Evolutionary conservation across 2,888 invertebrate species (phyloP).

Genomic region (Eupelmus urozonus): DNA sequence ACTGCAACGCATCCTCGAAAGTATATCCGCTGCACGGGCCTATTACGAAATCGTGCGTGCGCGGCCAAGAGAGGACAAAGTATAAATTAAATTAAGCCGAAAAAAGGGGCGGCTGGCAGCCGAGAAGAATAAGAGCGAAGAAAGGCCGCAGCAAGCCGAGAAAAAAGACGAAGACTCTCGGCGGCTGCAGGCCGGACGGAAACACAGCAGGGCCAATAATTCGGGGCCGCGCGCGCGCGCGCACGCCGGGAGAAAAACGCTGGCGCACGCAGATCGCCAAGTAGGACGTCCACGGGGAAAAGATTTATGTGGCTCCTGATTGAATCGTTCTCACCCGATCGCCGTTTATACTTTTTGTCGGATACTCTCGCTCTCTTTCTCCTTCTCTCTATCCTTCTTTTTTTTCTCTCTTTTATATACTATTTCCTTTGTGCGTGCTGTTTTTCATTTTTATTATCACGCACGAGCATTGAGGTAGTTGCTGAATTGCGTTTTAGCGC

Average conservation of each 20-base stretch:
- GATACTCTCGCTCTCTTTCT: constrained; percentile 52
- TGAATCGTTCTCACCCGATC: constrained; percentile 78
- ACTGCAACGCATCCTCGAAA: not conserved
- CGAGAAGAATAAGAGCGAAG: constrained; percentile 54
- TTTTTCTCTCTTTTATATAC: too few species aligned
- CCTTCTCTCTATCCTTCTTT: not conserved
- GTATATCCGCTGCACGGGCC: not conserved
- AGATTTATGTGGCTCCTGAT: constrained; percentile 78
- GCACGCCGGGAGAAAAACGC: constrained; percentile 42
- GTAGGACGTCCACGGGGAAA: constrained; percentile 74
- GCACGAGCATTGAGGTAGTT: not conserved
- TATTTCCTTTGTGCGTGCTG: not conserved
- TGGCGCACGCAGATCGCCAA: constrained; percentile 50
- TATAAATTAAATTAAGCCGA: constrained; percentile 57
- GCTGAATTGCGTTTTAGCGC: not conserved
- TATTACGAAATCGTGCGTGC: constrained; percentile 36
- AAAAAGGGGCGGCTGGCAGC: too few species aligned
- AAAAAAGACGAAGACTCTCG: constrained; percentile 35
- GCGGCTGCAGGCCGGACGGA: constrained; percentile 40
- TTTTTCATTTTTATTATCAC: constrained; percentile 13
- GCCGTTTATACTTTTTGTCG: constrained; percentile 76
- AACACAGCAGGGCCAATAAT: constrained; percentile 49
- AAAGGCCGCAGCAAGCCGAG: constrained; percentile 19
- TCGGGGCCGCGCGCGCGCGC: constrained; percentile 34
- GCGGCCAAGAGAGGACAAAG: constrained; percentile 38